Conservation (phyloP, 2,797 vertebrate species). For the Setipinna tenuifilis region DNA sequence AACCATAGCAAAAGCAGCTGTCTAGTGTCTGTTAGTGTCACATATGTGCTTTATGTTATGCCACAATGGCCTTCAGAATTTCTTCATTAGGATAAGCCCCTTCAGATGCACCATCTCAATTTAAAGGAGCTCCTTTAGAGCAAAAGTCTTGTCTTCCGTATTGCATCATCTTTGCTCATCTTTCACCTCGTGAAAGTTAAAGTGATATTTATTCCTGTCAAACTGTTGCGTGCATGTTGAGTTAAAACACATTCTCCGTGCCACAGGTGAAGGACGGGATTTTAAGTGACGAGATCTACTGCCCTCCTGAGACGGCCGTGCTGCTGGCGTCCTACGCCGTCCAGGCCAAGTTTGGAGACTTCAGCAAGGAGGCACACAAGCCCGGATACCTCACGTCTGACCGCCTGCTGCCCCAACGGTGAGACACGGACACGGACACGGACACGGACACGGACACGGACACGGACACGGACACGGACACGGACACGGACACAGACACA, state of each 20-base stretch:
- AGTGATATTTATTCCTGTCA: neutral
- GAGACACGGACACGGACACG: conserved; percentile 44
- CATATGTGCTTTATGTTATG: too few species aligned
- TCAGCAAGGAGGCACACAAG: conserved; percentile 84
- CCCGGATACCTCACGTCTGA: conserved; percentile 89
- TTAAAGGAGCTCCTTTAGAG: too few species aligned
- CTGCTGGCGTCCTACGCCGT: conserved; percentile 95
- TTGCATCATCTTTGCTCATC: too few species aligned
- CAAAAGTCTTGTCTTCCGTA: too few species aligned
- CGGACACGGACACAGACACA: neutral
- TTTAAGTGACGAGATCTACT: conserved; percentile 93
- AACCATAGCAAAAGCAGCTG: too few species aligned
- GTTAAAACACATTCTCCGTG: neutral
- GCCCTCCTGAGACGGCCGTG: conserved; percentile 94
- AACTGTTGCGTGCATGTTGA: neutral
- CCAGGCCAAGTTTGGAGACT: conserved; percentile 95
- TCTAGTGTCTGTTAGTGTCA: too few species aligned
- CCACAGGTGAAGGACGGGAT: conserved; percentile 85
- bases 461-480: neutral
- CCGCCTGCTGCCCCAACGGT: conserved; percentile 91
- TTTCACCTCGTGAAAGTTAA: too few species aligned
- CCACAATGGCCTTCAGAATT: too few species aligned
- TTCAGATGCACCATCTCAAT: too few species aligned
- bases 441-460: too few species aligned
- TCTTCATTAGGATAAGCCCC: too few species aligned